phyloP scores from a whole-genome alignment of 2,113 vertebrate genomes.

The Varanus salvator region DNA sequence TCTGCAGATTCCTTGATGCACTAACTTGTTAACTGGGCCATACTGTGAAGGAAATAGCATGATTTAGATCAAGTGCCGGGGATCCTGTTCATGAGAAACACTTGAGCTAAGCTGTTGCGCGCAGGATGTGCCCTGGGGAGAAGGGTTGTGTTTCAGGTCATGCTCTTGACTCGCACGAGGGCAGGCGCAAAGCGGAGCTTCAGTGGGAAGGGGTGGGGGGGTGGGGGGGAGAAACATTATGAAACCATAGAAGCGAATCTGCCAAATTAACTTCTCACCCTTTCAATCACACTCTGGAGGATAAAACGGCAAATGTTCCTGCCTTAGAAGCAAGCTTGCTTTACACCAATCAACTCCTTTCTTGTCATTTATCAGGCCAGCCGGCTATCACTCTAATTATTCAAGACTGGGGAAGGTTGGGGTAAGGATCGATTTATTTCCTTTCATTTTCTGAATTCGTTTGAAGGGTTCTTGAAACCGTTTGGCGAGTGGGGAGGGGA shows the following conservation, averaged over 20 bases:
- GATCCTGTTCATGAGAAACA: slow-evolving; percentile 95
- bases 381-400: slow-evolving; percentile 77
- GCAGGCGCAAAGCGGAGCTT: slow-evolving; percentile 82
- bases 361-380: slow-evolving; percentile 80
- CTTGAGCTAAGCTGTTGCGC: slow-evolving; percentile 99
- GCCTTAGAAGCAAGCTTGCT: slow-evolving; percentile 85
- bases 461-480: slow-evolving; percentile 28
- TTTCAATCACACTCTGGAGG: slow-evolving; percentile 99
- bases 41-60: slow-evolving; percentile 90
- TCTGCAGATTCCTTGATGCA: slow-evolving; percentile 87
- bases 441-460: slow-evolving; percentile 18
- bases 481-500: not conserved
- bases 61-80: slow-evolving; percentile 89
- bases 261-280: slow-evolving; percentile 99
- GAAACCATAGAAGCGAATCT: slow-evolving; percentile 97
- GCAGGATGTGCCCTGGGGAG: slow-evolving; percentile 99
- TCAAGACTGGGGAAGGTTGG: slow-evolving; percentile 20
- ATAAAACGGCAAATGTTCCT: slow-evolving; percentile 90
- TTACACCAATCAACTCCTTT: slow-evolving; percentile 83
- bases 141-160: slow-evolving; percentile 98
- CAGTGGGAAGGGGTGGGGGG: slow-evolving; percentile 69
- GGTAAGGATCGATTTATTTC: slow-evolving; percentile 53
- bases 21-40: slow-evolving; percentile 90
- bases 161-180: slow-evolving; percentile 89
- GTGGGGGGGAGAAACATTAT: slow-evolving; percentile 89